Evolutionary conservation across 2,113 vertebrate genomes (phyloP), one percentile per base, ranked within the genome.

Genomic region (Oncorhynchus masou): DNA sequence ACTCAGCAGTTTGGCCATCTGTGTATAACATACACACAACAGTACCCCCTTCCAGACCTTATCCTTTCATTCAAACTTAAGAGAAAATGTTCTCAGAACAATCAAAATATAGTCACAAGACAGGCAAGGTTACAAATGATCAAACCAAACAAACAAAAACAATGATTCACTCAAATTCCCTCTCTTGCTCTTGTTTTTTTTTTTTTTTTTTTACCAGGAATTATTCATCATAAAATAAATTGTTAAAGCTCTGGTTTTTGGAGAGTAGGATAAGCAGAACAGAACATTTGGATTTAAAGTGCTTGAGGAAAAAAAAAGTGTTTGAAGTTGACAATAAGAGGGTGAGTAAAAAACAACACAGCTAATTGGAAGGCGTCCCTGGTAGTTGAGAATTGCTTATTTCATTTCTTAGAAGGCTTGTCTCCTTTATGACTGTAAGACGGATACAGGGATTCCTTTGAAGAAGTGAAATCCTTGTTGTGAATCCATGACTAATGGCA

Each of bases 341-440:
- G 49, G 31, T 83, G 76, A 84, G 83, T 83, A 74, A 49, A 88
- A 85, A 91, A 91, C 87, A 92, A 92, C 90, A 92, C 87, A 78
- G 74, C 84, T 88, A 88, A 91, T 88, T 88, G 91, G 90, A 91
- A 92, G 91, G 91, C 87, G 89, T 92, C 91, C 91, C 92, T 93
- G 92, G 91, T 91, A 93, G 93, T 92, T 90, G 85, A 91, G 86
- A 91, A 94, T 93, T 92, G 90, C 92, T 92, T 93, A 92, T 93
- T 91, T 90, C 86, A 88, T 90, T 91, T 88, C 85, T 93, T 90
- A 88, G 88, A 93, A 93, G 92, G 90, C 91, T 94, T 94, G 92
- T 92, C 91, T 93, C 92, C 89, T 92, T 92, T 93, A 90, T 93
- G 91, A 91, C 90, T 91, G 89, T 91, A 90, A 90, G 89, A 93